Base-by-base conservation (phyloP, 2,888 invertebrate genomes). In the Mallateleia sp. region DNA sequence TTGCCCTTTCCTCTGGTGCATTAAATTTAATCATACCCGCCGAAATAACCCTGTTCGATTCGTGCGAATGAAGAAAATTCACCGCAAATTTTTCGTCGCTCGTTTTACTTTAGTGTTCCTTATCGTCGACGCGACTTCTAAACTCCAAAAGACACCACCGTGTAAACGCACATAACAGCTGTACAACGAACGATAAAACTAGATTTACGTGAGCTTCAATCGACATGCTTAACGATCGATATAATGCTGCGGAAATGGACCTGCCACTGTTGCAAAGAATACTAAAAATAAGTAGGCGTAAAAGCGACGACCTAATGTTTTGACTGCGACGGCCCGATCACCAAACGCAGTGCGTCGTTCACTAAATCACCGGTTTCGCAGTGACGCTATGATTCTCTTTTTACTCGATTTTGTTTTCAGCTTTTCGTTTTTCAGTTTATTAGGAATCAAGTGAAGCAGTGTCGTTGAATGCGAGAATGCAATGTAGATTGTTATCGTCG, bases 171-270 rank as follows among this genome's bases (percentile, higher is more conserved):
- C 45, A 60, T 69, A 81, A 81, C 77, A 72, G 77, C 69, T 81
- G 77, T 86, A 86, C 85, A 86, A 84, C 72, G 77, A 81, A 84
- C 72, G 72, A 82, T 88, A 85, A 88, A 88, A 84, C 85, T 88
- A 88, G 79, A 86, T 72, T 81, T 81, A 85, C 34, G 67, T 88
- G 78, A 85, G 87, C 87, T 80, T 84, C 50, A 52, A 78, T 81
- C 85, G 81, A 77, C 50, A 52, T 22, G 42, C 72, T 38, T 78
- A 60, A 71, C 71, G 64, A 58, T 74, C 82, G 81, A n/a, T n/a
- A 82, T 72, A 84, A 87, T 77, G 84, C 75, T 85, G 85, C 72
- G 78, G 60, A 88, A 88, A 88, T 88, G 87, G 87, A 88, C 87
- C 87, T 88, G 87, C 87, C 87, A 84, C 87, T 85, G 80, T 87